A percentile compares a stretch with the other conserved stretches of the same genome.
Evolutionary conservation across 2,113 vertebrate genomes (phyloP).

Genomic region (Scalopus aquaticus): DNA sequence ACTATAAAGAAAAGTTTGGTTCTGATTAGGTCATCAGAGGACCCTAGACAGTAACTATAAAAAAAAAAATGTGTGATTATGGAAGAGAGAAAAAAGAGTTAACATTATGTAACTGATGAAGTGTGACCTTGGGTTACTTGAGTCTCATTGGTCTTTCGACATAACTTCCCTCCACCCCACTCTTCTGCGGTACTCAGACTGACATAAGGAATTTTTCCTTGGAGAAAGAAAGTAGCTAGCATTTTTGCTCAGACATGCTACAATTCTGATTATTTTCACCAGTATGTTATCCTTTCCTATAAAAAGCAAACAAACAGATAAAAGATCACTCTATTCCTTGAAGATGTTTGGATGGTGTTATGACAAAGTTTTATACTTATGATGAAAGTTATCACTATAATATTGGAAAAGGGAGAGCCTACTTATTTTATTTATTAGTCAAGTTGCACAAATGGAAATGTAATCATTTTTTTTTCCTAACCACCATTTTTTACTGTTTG

Average conservation of each 20-base stretch:
- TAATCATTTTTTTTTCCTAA: background rate
- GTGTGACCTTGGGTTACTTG: background rate
- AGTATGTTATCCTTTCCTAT: background rate
- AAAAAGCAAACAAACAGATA: background rate
- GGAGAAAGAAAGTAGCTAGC: background rate
- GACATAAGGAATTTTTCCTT: background rate
- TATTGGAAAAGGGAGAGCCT: background rate
- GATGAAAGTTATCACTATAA: background rate
- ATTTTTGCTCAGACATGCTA: background rate
- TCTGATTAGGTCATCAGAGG: background rate
- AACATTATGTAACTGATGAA: background rate
- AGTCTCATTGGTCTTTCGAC: background rate
- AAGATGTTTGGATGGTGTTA: background rate
- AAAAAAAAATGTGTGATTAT: no score
- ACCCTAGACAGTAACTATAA: background rate
- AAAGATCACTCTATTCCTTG: background rate
- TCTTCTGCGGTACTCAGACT: background rate
- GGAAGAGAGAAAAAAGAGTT: background rate
- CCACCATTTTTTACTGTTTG: rapidly evolving
- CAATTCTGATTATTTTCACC: background rate
- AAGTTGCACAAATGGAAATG: background rate
- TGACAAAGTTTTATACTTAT: background rate
- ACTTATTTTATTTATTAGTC: background rate
- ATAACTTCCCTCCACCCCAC: background rate
- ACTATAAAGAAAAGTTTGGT: background rate